Evolutionary conservation across 2,113 vertebrate genomes (phyloP).

Genomic region (Guaruba guarouba): DNA sequence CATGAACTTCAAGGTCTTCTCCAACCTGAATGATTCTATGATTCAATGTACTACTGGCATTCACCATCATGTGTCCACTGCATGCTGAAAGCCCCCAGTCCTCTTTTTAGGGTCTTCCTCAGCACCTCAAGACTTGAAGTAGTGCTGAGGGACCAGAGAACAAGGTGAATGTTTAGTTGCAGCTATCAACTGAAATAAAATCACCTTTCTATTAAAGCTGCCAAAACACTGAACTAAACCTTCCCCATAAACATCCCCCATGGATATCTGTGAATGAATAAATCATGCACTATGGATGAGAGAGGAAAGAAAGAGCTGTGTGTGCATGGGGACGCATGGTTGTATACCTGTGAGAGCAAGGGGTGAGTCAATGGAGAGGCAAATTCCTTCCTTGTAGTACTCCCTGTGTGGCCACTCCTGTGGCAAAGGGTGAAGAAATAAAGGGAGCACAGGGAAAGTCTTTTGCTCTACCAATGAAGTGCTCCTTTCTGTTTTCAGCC

Average conservation of each 20-base stretch:
- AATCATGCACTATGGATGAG: background rate
- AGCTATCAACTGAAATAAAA: background rate
- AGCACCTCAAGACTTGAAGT: background rate
- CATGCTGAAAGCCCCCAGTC: background rate
- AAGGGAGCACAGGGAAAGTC: background rate
- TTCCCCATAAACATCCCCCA: background rate
- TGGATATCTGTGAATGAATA: background rate
- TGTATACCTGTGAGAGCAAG: rapidly evolving
- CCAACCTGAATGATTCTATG: background rate
- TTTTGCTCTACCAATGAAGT: background rate
- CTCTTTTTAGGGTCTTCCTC: background rate
- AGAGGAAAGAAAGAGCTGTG: background rate
- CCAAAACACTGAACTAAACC: background rate
- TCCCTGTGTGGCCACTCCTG: background rate
- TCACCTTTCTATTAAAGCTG: background rate
- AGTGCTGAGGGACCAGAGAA: background rate
- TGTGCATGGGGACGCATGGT: rapidly evolving
- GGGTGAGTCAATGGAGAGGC: background rate
- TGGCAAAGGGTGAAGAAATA: background rate
- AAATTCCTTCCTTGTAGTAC: background rate
- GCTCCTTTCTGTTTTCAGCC: background rate
- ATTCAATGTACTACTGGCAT: rapidly evolving
- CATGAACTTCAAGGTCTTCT: background rate
- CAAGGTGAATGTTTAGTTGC: background rate
- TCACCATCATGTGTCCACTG: background rate